A percentile compares a stretch with the other conserved stretches of the same genome.
These are phyloP conservation scores for Dermatophagoides farinae DNA, from an alignment of 1,140 invertebrate species.

Conservation along the genomic window DNA sequence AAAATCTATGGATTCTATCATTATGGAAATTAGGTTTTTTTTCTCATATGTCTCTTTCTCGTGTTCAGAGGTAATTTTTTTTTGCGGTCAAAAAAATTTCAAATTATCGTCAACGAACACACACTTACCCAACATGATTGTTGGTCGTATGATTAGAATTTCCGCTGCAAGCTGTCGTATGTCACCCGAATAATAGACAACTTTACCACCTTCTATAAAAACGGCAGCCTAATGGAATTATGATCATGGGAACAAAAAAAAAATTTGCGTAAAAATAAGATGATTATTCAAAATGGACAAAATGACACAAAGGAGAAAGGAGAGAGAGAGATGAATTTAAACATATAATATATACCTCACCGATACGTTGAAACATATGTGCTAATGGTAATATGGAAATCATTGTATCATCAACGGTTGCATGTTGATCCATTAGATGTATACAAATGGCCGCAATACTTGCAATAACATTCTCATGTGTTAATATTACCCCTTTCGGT, in stretches of 20 bases:
- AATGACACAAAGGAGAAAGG: not conserved
- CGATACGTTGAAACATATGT: conserved; percentile 84
- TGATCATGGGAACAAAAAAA: not conserved
- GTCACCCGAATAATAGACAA: conserved; percentile 34
- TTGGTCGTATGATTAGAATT: conserved; percentile 30
- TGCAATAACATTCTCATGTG: conserved; percentile 74
- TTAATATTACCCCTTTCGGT: conserved; percentile 87
- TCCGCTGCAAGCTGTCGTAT: conserved; percentile 29
- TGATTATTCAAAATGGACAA: not conserved
- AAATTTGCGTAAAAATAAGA: not conserved
- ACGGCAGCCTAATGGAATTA: not conserved
- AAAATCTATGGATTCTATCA: not conserved
- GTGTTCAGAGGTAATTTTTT: not conserved
- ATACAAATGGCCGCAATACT: conserved; percentile 52
- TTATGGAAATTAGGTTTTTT: not conserved
- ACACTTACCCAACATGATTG: conserved; percentile 41
- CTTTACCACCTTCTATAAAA: conserved; percentile 24
- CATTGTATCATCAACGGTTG: conserved; percentile 42
- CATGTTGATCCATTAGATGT: conserved; percentile 34
- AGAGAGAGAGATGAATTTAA: not conserved
- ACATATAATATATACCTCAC: conserved; percentile 37
- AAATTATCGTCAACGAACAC: not conserved
- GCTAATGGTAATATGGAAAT: conserved; percentile 88
- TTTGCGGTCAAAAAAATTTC: not conserved
- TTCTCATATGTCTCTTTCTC: not conserved